Percentiles rank a stretch among this genome's conserved stretches.
Evolutionary conservation across 2,797 vertebrate species (phyloP).

Genomic region (Sebastes goodei): DNA sequence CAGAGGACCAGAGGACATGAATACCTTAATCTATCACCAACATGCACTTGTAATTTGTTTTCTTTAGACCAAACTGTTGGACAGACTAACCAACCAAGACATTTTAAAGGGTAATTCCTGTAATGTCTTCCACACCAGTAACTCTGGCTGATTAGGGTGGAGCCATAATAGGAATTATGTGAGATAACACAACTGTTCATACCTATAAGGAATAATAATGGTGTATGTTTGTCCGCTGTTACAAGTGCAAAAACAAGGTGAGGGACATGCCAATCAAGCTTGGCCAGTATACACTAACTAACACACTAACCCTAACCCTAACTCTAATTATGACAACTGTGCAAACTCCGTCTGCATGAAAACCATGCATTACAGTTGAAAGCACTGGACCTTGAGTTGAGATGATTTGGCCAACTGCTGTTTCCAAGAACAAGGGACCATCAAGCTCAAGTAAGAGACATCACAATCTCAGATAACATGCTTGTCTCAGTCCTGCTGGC

Average conservation of each 20-base stretch:
- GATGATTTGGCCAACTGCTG: background rate
- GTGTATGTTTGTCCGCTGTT: background rate
- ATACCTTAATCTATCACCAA: background rate
- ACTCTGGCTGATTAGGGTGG: no score
- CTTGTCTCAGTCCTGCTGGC: background rate
- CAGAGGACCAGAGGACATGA: no score
- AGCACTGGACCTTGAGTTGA: background rate
- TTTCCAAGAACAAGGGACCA: background rate
- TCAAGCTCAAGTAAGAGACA: background rate
- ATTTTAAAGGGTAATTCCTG: background rate
- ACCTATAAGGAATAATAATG: background rate
- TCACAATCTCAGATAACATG: background rate
- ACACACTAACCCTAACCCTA: no score
- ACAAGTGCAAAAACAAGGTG: no score
- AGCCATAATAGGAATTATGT: background rate
- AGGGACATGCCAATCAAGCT: no score
- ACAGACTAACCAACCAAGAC: background rate
- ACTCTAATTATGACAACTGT: no score
- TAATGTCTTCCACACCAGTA: background rate
- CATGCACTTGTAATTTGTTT: background rate
- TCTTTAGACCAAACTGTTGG: background rate
- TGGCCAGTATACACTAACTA: no score
- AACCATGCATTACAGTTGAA: background rate
- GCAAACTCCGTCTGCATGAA: background rate
- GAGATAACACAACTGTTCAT: background rate